Evolutionary conservation across 2,888 invertebrate species (phyloP).

Genomic region (Agonopterix alstromeriana): DNA sequence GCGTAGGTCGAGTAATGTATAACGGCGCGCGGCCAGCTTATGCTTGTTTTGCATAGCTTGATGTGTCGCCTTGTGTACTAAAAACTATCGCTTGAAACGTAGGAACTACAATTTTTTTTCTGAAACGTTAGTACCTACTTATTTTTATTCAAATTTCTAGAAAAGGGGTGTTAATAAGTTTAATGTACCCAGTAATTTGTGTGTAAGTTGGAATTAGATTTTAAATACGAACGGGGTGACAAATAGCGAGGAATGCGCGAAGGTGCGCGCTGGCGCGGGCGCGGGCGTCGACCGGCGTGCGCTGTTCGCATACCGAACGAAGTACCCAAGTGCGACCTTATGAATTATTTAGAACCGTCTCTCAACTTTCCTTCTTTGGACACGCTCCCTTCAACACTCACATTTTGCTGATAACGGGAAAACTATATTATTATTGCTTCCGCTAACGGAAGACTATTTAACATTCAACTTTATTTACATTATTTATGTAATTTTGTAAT

Average conservation of each 20-base stretch:
- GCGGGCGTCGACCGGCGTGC: conserved; percentile 50
- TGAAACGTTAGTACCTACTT: no score
- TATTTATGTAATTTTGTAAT: no score
- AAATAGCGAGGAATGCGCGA: conserved; percentile 15
- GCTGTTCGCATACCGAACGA: conserved; percentile 42
- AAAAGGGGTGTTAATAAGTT: no score
- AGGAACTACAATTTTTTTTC: no score
- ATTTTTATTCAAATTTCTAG: no score
- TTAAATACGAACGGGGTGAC: conserved; percentile 22
- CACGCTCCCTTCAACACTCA: conserved; percentile 34
- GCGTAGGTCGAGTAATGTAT: no score
- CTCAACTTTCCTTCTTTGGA: conserved; percentile 59
- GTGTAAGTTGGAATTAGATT: background rate
- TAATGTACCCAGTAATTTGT: no score
- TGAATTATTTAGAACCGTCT: conserved; percentile 53
- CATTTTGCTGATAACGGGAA: background rate
- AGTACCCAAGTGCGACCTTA: conserved; percentile 32
- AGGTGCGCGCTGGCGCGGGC: conserved; percentile 39
- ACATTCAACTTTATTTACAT: background rate
- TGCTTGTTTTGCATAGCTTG: no score
- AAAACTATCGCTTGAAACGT: no score
- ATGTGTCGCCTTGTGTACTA: no score
- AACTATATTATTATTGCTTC: background rate
- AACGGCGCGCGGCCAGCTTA: no score
- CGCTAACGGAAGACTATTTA: background rate